These are phyloP conservation scores for Papilio elwesi DNA, from an alignment of 2,888 invertebrate species.

Conservation along the genomic window DNA sequence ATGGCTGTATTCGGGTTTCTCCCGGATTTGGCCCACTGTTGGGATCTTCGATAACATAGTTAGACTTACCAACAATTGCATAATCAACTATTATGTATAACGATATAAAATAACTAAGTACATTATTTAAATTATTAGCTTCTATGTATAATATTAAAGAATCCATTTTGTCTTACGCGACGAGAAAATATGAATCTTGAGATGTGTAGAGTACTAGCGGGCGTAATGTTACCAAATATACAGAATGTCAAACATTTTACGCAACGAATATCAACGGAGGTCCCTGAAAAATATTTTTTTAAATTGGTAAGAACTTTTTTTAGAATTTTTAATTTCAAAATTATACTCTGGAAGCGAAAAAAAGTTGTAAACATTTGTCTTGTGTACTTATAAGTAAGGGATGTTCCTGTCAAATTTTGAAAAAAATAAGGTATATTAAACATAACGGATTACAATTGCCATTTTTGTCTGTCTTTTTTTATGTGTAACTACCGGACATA, in stretches of 20 bases:
- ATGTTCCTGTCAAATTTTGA: not conserved
- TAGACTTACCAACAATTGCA: not conserved
- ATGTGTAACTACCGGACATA: too few species aligned
- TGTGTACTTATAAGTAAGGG: not conserved
- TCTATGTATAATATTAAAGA: too few species aligned
- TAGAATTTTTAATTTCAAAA: too few species aligned
- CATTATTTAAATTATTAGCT: not conserved
- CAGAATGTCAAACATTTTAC: too few species aligned
- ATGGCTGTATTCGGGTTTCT: constrained; percentile 29
- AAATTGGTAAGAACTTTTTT: too few species aligned
- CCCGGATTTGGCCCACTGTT: constrained; percentile 28
- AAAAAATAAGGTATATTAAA: not conserved
- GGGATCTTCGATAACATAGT: constrained; percentile 16
- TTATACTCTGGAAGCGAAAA: not conserved
- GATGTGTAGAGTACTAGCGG: too few species aligned
- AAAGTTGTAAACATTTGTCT: not conserved
- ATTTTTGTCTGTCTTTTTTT: not conserved
- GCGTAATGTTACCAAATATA: too few species aligned
- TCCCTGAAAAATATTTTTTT: too few species aligned
- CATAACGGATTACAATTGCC: not conserved
- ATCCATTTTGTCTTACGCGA: too few species aligned
- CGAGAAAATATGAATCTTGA: too few species aligned
- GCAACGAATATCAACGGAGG: too few species aligned
- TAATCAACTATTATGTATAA: not conserved
- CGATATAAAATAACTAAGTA: not conserved